A percentile compares a stretch with the other conserved stretches of the same genome.
phyloP scores from a whole-genome alignment of 2,888 invertebrate genomes.

The Cepaea hortensis region DNA sequence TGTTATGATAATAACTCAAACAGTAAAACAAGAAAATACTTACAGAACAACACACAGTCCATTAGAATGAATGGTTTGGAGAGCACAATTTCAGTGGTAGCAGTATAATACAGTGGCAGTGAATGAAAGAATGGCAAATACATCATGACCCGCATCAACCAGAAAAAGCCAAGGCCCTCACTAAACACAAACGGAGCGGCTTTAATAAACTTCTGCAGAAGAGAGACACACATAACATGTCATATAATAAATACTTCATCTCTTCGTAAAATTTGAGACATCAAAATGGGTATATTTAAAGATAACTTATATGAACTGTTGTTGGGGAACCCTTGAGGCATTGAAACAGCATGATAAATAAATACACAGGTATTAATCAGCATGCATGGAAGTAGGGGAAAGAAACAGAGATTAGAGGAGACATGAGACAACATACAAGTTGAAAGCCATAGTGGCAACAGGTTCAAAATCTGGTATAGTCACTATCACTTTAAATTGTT shows the following conservation, averaged over 20 bases:
- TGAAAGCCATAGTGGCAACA: too few species aligned
- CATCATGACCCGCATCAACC: constrained; percentile 45
- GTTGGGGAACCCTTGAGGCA: too few species aligned
- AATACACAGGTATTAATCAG: too few species aligned
- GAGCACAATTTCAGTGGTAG: constrained; percentile 36
- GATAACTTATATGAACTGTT: too few species aligned
- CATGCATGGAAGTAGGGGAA: too few species aligned
- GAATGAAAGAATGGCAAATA: constrained; percentile 44
- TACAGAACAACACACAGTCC: constrained; percentile 42
- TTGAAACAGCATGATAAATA: too few species aligned
- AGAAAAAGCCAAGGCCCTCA: constrained; percentile 43
- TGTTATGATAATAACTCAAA: constrained; percentile 14
- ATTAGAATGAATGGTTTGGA: constrained; percentile 42
- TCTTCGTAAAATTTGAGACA: neutral
- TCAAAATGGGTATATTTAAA: too few species aligned
- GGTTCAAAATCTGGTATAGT: too few species aligned
- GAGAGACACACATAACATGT: neutral
- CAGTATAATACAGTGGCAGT: constrained; percentile 34
- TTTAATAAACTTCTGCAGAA: constrained; percentile 23
- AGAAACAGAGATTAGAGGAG: too few species aligned
- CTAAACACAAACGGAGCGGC: constrained; percentile 26
- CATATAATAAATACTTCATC: neutral
- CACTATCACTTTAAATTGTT: too few species aligned
- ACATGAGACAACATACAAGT: too few species aligned
- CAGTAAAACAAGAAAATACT: constrained; percentile 34